phyloP scores from a whole-genome alignment of 2,888 invertebrate species.

The Steinernema carpocapsae region DNA sequence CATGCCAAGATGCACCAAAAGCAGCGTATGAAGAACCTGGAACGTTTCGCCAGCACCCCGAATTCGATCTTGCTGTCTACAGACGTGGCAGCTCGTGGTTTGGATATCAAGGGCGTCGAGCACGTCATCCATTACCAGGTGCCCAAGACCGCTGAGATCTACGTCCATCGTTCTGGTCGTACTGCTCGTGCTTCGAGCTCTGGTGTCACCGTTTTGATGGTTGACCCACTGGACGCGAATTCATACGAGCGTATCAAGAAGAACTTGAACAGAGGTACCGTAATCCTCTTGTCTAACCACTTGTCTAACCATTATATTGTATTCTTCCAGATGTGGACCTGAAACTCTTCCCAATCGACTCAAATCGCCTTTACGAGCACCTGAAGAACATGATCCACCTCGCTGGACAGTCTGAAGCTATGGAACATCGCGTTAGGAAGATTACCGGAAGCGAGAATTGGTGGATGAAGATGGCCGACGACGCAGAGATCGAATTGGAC shows the following conservation, averaged over 20 bases:
- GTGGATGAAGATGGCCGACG: conserved; percentile 74
- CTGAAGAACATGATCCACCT: conserved; percentile 79
- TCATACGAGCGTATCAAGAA: conserved; percentile 81
- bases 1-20: conserved; percentile 85
- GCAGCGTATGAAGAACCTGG: conserved; percentile 89
- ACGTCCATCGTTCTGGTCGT: conserved; percentile 93
- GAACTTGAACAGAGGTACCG: conserved; percentile 81
- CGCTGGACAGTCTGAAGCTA: conserved; percentile 81
- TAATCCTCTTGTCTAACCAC: background rate
- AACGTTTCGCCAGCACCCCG: conserved; percentile 76
- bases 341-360: conserved; percentile 81
- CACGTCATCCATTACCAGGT: conserved; percentile 97
- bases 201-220: conserved; percentile 87
- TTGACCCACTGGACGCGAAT: conserved; percentile 84
- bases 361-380: conserved; percentile 73
- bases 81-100: conserved; percentile 94
- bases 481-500: conserved; percentile 83
- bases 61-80: conserved; percentile 84
- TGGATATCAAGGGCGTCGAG: conserved; percentile 90
- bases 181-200: conserved; percentile 88
- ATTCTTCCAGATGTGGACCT: conserved; percentile 78
- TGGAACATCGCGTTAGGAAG: conserved; percentile 76
- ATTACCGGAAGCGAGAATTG: conserved; percentile 30
- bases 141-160: conserved; percentile 89
- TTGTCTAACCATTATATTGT: conserved; percentile 32